phyloP scores from a whole-genome alignment of 2,888 invertebrate genomes.

The Tetrapedia diversipes region DNA sequence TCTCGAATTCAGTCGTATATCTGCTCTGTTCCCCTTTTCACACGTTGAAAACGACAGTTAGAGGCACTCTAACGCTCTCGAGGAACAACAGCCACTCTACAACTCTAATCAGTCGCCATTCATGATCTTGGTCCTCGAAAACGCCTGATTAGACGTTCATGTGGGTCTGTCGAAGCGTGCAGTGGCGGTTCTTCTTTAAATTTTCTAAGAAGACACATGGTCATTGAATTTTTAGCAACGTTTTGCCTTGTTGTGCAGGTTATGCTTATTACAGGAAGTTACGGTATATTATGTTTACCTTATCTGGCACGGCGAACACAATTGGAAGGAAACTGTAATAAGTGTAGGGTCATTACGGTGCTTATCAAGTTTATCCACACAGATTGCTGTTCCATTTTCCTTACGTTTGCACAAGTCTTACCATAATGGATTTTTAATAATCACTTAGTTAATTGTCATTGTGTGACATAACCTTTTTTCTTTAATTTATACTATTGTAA shows the following conservation, averaged over 20 bases:
- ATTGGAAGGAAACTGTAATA: background rate
- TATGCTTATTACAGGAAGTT: background rate
- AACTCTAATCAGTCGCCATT: conserved; percentile 71
- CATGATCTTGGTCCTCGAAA: conserved; percentile 43
- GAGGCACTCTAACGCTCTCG: conserved; percentile 2
- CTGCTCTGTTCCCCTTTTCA: background rate
- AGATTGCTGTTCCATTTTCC: conserved; percentile 12
- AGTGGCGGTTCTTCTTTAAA: background rate
- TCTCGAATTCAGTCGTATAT: background rate
- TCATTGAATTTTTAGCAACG: background rate
- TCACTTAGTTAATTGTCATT: too few relatives aligned
- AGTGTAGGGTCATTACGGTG: background rate
- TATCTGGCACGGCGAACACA: background rate
- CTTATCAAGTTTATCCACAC: conserved; percentile 32
- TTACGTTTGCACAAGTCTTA: too few relatives aligned
- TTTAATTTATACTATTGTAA: too few relatives aligned
- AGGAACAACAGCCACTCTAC: conserved; percentile 50
- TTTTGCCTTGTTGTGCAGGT: background rate
- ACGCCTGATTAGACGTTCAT: conserved; percentile 1
- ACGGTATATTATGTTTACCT: background rate
- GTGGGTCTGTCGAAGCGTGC: background rate
- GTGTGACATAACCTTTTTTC: too few relatives aligned
- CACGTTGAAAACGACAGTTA: background rate
- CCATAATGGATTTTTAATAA: too few relatives aligned
- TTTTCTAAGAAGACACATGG: background rate